phyloP scores from a whole-genome alignment of 1,140 invertebrate species.

The Polypedilum vanderplanki region DNA sequence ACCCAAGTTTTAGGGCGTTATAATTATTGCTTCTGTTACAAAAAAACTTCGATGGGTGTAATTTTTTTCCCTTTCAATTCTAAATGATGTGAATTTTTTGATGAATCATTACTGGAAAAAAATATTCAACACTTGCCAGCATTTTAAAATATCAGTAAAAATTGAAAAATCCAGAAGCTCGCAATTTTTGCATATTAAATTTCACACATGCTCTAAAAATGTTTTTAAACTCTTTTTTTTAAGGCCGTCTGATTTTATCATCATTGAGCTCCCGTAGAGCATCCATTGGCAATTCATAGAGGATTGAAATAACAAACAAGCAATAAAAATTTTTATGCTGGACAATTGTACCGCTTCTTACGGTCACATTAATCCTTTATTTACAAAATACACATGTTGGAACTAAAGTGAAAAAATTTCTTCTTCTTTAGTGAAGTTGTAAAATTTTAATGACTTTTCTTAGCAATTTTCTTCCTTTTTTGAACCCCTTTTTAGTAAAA shows the following conservation, averaged over 20 bases:
- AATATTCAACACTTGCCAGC: too few relatives aligned
- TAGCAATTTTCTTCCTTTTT: background rate
- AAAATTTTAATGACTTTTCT: background rate
- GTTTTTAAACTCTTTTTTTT: background rate
- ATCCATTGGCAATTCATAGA: background rate
- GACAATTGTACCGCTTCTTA: constrained; percentile 17
- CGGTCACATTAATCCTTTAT: constrained; percentile 15
- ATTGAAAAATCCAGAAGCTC: background rate
- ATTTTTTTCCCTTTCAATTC: background rate
- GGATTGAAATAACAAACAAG: constrained; percentile 1
- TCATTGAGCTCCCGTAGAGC: background rate
- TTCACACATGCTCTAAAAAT: constrained; percentile 4
- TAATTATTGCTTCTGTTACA: constrained; percentile 23
- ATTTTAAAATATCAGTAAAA: background rate
- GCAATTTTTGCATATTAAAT: background rate
- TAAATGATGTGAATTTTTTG: background rate
- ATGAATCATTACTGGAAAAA: background rate
- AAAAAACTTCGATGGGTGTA: constrained; percentile 1
- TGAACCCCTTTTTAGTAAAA: background rate
- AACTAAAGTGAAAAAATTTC: background rate
- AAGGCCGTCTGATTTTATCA: background rate
- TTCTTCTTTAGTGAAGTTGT: background rate
- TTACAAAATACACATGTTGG: background rate
- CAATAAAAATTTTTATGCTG: background rate
- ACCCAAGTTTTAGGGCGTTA: background rate